Conservation (phyloP, 1,140 invertebrate species). For the Armadillidium nasatum region DNA sequence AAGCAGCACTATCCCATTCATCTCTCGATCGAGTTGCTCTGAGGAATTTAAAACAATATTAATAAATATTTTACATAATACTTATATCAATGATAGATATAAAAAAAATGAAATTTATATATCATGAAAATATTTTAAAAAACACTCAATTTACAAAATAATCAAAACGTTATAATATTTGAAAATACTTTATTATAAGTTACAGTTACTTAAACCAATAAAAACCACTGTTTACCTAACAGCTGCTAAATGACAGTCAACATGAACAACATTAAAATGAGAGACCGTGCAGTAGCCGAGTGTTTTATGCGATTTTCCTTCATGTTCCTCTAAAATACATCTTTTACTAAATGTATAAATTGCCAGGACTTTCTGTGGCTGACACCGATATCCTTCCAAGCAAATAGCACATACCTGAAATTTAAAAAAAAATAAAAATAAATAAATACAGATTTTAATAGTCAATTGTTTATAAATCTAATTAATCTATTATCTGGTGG, state of each 20-base stretch:
- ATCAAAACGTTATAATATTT: no score
- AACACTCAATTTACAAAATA: no score
- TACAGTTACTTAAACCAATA: no score
- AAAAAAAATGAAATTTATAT: no score
- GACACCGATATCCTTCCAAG: constrained; percentile 83
- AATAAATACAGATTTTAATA: not conserved
- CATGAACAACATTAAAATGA: constrained; percentile 96
- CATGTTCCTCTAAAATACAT: constrained; percentile 89
- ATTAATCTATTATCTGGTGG: not conserved
- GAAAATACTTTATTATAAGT: no score
- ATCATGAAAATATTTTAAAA: no score
- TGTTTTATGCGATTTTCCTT: constrained; percentile 64
- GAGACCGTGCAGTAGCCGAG: constrained; percentile 83
- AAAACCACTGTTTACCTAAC: constrained; percentile 59
- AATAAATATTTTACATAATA: not conserved
- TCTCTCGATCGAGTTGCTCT: constrained; percentile 63
- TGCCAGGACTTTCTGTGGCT: constrained; percentile 65
- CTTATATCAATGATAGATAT: not conserved
- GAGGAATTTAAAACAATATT: constrained; percentile 44
- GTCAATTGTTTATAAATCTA: not conserved
- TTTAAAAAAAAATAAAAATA: not conserved
- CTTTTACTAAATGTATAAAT: constrained; percentile 97
- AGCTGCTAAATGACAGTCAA: constrained; percentile 95
- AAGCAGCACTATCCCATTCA: constrained; percentile 94
- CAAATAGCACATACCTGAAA: constrained; percentile 92